Evolutionary conservation across 2,888 invertebrate species (phyloP).

Genomic region (Eupithecia tripunctaria): DNA sequence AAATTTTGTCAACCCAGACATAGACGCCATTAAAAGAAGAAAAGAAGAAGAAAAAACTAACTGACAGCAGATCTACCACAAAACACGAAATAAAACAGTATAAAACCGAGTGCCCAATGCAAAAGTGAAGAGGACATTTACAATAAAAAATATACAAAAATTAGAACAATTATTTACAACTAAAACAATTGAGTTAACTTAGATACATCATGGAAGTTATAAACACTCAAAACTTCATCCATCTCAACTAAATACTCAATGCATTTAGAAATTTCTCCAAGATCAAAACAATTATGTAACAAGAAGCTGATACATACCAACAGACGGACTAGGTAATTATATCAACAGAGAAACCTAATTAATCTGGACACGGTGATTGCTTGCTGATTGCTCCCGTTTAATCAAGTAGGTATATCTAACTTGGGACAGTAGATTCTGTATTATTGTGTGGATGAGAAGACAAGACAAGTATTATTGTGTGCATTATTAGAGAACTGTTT

Average conservation of each 20-base stretch:
- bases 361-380: slow-evolving; percentile 35
- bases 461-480: slow-evolving; percentile 1
- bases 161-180: too few relatives aligned
- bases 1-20: too few relatives aligned
- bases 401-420: slow-evolving; percentile 34
- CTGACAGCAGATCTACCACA: too few relatives aligned
- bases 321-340: slow-evolving; percentile 5
- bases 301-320: not conserved
- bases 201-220: not conserved
- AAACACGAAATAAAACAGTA: too few relatives aligned
- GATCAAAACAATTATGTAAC: not conserved
- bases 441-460: not conserved
- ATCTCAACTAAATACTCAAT: too few relatives aligned
- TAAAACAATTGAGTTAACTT: too few relatives aligned
- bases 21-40: too few relatives aligned
- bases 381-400: slow-evolving; percentile 40
- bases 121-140: too few relatives aligned
- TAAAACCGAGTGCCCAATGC: too few relatives aligned
- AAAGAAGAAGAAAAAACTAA: too few relatives aligned
- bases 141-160: too few relatives aligned
- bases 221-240: not conserved
- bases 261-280: too few relatives aligned
- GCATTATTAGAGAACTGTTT: not conserved
- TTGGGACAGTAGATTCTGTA: slow-evolving; percentile 9
- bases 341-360: slow-evolving; percentile 30